These are phyloP conservation scores for Lithodes maja DNA, from an alignment of 2,888 invertebrate genomes.

Conservation along the genomic window DNA sequence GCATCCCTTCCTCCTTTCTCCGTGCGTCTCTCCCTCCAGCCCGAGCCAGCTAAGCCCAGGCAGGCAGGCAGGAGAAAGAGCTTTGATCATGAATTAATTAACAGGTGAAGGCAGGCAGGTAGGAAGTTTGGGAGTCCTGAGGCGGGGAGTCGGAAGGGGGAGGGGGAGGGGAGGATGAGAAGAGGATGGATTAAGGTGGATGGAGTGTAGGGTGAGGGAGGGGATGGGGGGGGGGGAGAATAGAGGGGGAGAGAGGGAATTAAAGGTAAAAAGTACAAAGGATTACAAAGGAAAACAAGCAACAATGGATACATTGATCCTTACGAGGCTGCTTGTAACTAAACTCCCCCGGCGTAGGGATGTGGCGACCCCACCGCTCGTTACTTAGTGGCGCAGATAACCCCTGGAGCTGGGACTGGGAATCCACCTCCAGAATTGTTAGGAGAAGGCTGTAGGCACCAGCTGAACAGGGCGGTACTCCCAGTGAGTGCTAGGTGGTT, in stretches of 20 bases:
- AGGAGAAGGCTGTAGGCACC: too few species aligned
- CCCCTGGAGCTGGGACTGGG: too few species aligned
- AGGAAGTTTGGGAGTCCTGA: neutral
- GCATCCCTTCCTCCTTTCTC: too few species aligned
- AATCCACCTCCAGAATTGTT: too few species aligned
- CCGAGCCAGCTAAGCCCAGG: neutral
- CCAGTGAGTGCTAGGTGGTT: too few species aligned
- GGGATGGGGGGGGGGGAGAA: neutral
- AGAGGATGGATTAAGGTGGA: neutral
- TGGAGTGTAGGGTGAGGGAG: neutral
- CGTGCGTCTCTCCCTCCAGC: neutral
- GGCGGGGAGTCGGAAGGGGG: neutral
- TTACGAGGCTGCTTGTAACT: too few species aligned
- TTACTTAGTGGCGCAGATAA: too few species aligned
- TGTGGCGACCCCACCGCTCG: too few species aligned
- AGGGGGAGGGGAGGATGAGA: neutral
- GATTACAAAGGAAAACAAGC: too few species aligned
- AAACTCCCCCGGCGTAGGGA: too few species aligned
- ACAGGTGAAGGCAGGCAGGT: neutral
- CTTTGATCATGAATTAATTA: neutral
- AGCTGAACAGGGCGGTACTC: too few species aligned
- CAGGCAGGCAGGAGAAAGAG: neutral
- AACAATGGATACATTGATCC: too few species aligned
- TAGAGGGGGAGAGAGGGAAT: neutral
- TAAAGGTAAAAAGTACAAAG: neutral